Conservation (phyloP, 2,797 vertebrate species). For the Anomalospiza imberbis region DNA sequence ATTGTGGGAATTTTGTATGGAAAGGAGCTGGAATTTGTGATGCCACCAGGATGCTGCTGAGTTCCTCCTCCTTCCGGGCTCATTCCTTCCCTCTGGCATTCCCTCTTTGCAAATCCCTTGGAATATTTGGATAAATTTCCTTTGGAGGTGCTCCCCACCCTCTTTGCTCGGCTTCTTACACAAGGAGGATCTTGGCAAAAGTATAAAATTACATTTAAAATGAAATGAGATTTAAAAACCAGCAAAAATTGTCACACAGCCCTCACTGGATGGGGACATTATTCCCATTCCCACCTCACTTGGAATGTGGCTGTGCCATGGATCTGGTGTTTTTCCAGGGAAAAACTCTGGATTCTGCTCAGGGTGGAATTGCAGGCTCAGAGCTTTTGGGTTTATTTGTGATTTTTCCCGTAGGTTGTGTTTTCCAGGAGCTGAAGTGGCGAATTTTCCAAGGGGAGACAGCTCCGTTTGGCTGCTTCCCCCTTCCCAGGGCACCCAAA, state of each 20-base stretch:
- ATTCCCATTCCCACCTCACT: not conserved
- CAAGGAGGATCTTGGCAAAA: not conserved
- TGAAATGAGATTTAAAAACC: not conserved
- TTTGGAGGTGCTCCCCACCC: not conserved
- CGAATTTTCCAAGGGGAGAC: not conserved
- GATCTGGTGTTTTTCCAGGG: not conserved
- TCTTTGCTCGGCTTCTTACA: not conserved
- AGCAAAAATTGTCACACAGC: accelerated
- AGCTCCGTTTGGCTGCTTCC: not conserved
- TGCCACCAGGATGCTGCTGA: not conserved
- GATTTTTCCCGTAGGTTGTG: not conserved
- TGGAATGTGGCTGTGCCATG: not conserved
- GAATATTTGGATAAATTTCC: not conserved
- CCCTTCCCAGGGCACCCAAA: not conserved
- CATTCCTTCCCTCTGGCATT: too few species aligned
- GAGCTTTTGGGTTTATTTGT: not conserved
- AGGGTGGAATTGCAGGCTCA: not conserved
- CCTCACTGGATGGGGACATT: accelerated
- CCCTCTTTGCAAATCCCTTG: not conserved
- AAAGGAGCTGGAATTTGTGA: not conserved
- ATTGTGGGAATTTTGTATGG: not conserved
- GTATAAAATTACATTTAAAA: accelerated
- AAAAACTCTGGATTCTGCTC: not conserved
- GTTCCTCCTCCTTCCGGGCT: not conserved
- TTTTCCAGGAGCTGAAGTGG: not conserved